Evolutionary conservation across 2,797 vertebrate genomes (phyloP).

Genomic region (Cossypha niveicapilla): DNA sequence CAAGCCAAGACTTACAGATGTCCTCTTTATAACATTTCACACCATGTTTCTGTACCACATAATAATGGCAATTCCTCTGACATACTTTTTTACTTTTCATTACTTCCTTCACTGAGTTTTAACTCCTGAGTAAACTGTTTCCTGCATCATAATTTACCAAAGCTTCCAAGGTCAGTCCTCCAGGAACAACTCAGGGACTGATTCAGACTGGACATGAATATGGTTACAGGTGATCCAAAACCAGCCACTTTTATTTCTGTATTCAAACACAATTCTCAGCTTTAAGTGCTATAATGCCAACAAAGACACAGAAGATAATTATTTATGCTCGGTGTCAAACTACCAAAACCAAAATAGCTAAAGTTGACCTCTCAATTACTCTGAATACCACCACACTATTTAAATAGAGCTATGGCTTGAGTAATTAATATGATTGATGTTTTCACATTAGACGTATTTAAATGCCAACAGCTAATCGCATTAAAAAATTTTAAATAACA

Average conservation of each 20-base stretch:
- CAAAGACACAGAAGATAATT: background rate
- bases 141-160: constrained; percentile 18
- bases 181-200: background rate
- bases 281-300: background rate
- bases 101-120: constrained; percentile 42
- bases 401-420: background rate
- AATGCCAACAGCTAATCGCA: background rate
- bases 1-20: constrained; percentile 38
- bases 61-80: constrained; percentile 9
- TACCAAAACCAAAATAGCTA: background rate
- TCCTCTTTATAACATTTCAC: constrained; percentile 51
- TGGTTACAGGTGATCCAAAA: background rate
- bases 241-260: background rate
- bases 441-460: background rate
- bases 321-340: background rate
- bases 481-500: background rate
- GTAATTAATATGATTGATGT: background rate
- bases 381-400: background rate
- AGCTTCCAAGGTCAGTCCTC: constrained; percentile 3
- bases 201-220: background rate
- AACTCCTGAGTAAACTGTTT: constrained; percentile 16
- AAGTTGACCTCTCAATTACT: background rate
- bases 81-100: constrained; percentile 47
- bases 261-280: background rate
- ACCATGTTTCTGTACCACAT: background rate